phyloP scores from a whole-genome alignment of 2,797 vertebrate species.

The Enteromius argenteus region DNA sequence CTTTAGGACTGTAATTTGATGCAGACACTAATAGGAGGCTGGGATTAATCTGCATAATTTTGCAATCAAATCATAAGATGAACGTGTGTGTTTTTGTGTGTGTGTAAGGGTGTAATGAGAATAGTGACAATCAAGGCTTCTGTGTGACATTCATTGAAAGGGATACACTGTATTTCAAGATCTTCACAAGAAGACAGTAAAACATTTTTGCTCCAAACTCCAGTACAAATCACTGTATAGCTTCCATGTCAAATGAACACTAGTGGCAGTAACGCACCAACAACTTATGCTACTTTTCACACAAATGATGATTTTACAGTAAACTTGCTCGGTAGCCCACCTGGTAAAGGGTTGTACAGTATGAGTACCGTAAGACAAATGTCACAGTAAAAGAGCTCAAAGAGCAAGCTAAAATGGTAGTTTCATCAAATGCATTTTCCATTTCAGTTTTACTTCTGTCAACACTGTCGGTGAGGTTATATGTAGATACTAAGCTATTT shows the following conservation, averaged over 20 bases:
- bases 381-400: not conserved
- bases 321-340: not conserved
- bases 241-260: not conserved
- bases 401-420: not conserved
- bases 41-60: slow-evolving; percentile 53
- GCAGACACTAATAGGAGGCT: slow-evolving; percentile 67
- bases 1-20: slow-evolving; percentile 73
- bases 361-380: not conserved
- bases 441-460: not conserved
- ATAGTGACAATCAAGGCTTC: slow-evolving; percentile 32
- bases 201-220: not conserved
- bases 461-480: not conserved
- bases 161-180: not conserved
- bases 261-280: not conserved
- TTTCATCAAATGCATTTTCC: not conserved
- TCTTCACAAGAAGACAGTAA: not conserved
- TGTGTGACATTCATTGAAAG: slow-evolving; percentile 7
- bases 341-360: not conserved
- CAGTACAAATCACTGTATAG: not conserved
- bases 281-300: not conserved
- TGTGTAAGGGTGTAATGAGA: slow-evolving; percentile 14
- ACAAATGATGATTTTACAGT: not conserved
- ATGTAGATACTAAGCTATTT: not conserved
- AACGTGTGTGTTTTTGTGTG: not conserved
- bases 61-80: slow-evolving; percentile 42